phyloP scores from a whole-genome alignment of 2,113 vertebrate species.

The Reinhardtius hippoglossoides region DNA sequence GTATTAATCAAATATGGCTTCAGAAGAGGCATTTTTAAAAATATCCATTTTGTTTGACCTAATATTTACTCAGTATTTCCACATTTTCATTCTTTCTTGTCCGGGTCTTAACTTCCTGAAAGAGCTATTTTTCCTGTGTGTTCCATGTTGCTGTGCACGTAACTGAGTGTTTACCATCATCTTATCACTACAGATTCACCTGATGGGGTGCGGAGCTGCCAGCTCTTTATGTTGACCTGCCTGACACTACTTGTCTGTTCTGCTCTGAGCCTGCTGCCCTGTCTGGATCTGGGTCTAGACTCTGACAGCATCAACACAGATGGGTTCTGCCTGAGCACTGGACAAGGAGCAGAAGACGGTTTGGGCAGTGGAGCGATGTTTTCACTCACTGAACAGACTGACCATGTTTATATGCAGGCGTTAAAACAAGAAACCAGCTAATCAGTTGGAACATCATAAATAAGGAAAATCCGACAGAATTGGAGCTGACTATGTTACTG shows the following conservation, averaged over 20 bases:
- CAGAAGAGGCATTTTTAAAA: not conserved
- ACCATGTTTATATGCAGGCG: no score
- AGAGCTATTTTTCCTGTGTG: not conserved
- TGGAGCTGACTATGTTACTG: no score
- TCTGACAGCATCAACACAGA: no score
- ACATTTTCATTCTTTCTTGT: not conserved
- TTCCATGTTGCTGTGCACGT: not conserved
- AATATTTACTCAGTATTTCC: not conserved
- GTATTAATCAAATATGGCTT: not conserved
- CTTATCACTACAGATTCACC: conserved; percentile 56
- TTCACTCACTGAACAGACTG: not conserved
- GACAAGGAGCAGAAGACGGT: no score
- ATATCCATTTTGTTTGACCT: no score
- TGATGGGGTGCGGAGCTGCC: conserved; percentile 20
- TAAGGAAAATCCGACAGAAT: no score
- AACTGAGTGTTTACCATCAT: not conserved
- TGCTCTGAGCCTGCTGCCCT: conserved; percentile 46
- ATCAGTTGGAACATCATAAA: no score
- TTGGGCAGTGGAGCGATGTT: no score
- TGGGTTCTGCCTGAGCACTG: no score
- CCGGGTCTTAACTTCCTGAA: not conserved
- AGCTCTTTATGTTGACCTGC: conserved; percentile 54
- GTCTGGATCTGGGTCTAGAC: no score
- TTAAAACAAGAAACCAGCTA: no score
- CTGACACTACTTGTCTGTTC: conserved; percentile 61